A percentile compares a stretch with the other conserved stretches of the same genome.
Conservation (phyloP, 2,797 vertebrate genomes). For the Gallinago solitaria region DNA sequence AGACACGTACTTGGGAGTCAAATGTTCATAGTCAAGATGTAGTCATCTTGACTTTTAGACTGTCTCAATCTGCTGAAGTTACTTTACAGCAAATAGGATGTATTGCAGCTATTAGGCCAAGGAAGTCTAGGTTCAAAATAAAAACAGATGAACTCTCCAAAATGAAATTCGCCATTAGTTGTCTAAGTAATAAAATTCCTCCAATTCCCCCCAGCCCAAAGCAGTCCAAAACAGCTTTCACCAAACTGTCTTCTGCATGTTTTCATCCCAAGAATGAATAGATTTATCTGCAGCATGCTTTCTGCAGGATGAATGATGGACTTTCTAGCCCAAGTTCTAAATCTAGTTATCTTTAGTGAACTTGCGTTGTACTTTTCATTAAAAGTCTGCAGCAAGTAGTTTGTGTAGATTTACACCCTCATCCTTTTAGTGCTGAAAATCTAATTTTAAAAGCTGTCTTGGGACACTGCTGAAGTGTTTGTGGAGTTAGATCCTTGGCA, state of each 20-base stretch:
- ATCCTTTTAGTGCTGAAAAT: conserved; percentile 1
- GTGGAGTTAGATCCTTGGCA: not conserved
- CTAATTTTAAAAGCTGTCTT: conserved; percentile 19
- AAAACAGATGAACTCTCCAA: not conserved
- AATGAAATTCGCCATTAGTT: not conserved
- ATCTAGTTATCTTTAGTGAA: not conserved
- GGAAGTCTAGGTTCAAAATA: not conserved
- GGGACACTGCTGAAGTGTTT: not conserved
- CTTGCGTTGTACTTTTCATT: conserved; percentile 7
- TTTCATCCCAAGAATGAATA: conserved; percentile 52
- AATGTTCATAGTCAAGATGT: not conserved
- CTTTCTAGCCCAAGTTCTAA: not conserved
- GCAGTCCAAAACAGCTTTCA: conserved; percentile 1
- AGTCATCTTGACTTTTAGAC: not conserved
- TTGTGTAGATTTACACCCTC: conserved; percentile 5
- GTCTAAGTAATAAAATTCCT: not conserved
- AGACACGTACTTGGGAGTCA: not conserved
- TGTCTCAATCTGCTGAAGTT: not conserved
- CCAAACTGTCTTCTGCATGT: not conserved
- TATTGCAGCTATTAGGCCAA: not conserved
- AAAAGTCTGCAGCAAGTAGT: not conserved
- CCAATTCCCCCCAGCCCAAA: not conserved
- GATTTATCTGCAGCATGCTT: conserved; percentile 57
- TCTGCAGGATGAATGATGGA: conserved; percentile 29
- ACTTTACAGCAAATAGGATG: not conserved